Base-by-base conservation (phyloP, 30 jellyfish, hydroid and myxozoan genomes). In the Aurelia sp. region DNA sequence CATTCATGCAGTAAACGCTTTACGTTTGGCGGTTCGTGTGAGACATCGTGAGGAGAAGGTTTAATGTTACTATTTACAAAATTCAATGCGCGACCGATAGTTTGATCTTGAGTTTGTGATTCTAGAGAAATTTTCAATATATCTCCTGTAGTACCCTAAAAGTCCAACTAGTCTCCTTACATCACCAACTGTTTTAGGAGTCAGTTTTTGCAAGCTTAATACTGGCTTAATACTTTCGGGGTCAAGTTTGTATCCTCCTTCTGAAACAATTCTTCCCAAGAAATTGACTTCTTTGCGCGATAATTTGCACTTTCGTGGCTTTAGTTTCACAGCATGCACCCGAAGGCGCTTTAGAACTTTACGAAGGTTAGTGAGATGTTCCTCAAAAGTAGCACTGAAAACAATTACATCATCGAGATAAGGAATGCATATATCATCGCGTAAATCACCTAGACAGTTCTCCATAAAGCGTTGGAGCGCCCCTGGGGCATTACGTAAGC, bases 401-500 rank as follows among this genome's bases (percentile, higher is more conserved):
- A 18, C 90, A 4, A 62, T 86, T 11, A 33, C 19, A 62, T 68
- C 92, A 15, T 71, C 71, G 3, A 69, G 11, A 3, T 61, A 79
- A 13, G 59, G 66, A 12, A 85, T 74, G 40, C 86, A 44, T 23
- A 44, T n/a, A 33, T 85, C 90, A 50, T 68, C 92, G 16, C 78
- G 82, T 6, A 69, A 20, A 6, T 61, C 88, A 13, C 58, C 78
- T 30, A 85, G 78, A 62, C 86, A 44, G 71, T 65, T 35, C 62
- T 85, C 90, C 88, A 87, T 87, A 51, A 66, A 87, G 8, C 82
- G 61, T 61, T 87, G 96, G 41, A 87, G 79, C 10, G 41, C 92
- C 95, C 85, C 96, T n/a, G 96, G 96, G 5, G 96, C 90, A 65
- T 70, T 80, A 8, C 71, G 21, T 4, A 73, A 48, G 65, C 92